Evolutionary conservation across 2,113 vertebrate species (phyloP), one percentile per base, ranked within the genome.

Genomic region (Trematocara nigrifrons): DNA sequence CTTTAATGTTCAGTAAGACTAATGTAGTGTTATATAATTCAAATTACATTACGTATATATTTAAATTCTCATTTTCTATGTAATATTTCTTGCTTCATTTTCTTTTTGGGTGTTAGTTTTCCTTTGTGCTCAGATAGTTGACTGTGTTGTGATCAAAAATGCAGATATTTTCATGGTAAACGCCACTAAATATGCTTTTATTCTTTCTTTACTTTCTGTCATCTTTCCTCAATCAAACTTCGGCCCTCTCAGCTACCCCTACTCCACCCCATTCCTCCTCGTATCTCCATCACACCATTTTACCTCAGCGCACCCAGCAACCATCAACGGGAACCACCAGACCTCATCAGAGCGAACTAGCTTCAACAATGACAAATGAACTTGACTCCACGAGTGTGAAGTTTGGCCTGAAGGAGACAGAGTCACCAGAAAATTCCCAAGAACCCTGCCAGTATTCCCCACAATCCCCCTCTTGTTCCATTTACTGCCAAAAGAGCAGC

Each of bases 401-500:
- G 38, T 83, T 81, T 53, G 10, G 31, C 79, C 61, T 53, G 71
- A 82, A 86, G 84, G 69, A 91, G 33, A 86, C 35, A 86, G 74
- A 76, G 81, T 57, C 13, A 8, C 59, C 64, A 76, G 76, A 81
- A 66, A 15, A 74, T 47, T 87, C 78, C 78, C 80, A 80, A 80
- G 77, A 81, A 40, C 77, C 52, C 26, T 80, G 49, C 47, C 57
- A 33, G 57, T 66, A 83, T 86, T 89, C 66, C 88, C 89, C 86
- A 92, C 91, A 89, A 89, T 89, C 69, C 77, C 51, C 74, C 11
- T 86, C 80, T 71, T 64, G 71, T 89, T 94, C 91, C 84, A 82
- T 81, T 89, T 78, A 77, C 88, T 91, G 87, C 93, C 87, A 93
- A 91, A 79, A 86, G 81, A 71, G 45, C 45, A 88, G 84, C 49